Conservation (phyloP, 2,888 invertebrate species). For the Diarsia brunnea region DNA sequence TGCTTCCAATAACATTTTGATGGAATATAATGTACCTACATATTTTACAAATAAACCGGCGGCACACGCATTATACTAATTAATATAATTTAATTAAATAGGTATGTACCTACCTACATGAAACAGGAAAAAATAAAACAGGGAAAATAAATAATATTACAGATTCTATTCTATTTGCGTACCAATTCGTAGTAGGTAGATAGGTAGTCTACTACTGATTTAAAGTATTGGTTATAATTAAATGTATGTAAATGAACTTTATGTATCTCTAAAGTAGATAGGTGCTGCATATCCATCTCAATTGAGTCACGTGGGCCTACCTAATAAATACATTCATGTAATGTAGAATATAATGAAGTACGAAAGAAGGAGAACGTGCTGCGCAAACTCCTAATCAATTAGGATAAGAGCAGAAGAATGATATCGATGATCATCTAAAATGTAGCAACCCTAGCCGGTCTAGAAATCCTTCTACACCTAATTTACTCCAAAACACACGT, state of each 20-base stretch:
- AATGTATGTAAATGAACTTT: no score
- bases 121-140: background rate
- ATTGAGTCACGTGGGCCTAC: no score
- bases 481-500: constrained; percentile 15
- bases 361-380: no score
- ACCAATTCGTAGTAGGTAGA: background rate
- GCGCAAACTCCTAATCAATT: background rate
- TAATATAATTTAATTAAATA: background rate
- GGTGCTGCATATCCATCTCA: no score
- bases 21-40: background rate
- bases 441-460: background rate
- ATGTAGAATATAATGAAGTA: no score
- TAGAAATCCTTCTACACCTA: background rate
- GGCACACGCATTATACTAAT: background rate
- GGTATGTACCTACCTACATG: background rate
- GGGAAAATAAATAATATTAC: constrained; percentile 6
- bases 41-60: background rate
- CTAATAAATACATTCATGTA: no score
- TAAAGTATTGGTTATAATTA: no score
- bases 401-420: background rate
- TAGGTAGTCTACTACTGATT: background rate
- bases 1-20: background rate
- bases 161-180: background rate
- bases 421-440: background rate
- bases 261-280: no score